Conservation (phyloP, 1,140 invertebrate species). For the Aphelenchoides fujianensis region DNA sequence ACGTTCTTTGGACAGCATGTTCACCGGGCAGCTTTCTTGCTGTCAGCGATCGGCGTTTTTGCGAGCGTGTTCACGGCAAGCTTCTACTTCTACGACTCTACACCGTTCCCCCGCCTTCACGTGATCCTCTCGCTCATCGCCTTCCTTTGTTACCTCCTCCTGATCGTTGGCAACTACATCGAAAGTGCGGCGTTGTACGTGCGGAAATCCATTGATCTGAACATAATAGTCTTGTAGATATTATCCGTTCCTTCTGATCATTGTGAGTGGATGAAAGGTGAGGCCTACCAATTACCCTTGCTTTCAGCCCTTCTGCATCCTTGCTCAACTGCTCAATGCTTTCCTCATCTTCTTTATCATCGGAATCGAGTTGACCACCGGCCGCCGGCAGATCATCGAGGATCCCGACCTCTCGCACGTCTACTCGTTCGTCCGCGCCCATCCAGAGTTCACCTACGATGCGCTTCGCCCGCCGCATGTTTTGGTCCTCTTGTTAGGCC, state of each 20-base stretch:
- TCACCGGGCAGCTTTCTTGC: slow-evolving; percentile 2
- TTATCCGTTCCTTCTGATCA: background rate
- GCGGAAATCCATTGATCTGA: too few species aligned
- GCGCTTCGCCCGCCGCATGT: background rate
- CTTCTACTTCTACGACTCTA: background rate
- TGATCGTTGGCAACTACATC: background rate
- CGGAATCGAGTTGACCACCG: background rate
- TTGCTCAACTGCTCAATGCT: background rate
- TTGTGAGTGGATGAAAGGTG: background rate
- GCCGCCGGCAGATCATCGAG: background rate
- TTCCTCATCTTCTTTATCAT: slow-evolving; percentile 7
- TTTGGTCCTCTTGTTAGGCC: background rate
- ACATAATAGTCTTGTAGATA: too few species aligned
- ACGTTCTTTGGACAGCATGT: background rate
- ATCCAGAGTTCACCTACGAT: slow-evolving; percentile 4
- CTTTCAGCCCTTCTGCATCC: slow-evolving; percentile 2
- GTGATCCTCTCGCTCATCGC: background rate
- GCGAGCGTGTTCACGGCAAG: background rate
- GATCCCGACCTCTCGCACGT: background rate
- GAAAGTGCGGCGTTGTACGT: background rate
- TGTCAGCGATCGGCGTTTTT: background rate
- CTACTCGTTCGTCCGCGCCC: background rate
- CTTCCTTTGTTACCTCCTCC: background rate
- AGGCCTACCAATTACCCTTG: background rate
- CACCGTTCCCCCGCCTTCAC: background rate